Base-by-base conservation (phyloP, 2,888 invertebrate species). In the Psococerastis gibbosa region DNA sequence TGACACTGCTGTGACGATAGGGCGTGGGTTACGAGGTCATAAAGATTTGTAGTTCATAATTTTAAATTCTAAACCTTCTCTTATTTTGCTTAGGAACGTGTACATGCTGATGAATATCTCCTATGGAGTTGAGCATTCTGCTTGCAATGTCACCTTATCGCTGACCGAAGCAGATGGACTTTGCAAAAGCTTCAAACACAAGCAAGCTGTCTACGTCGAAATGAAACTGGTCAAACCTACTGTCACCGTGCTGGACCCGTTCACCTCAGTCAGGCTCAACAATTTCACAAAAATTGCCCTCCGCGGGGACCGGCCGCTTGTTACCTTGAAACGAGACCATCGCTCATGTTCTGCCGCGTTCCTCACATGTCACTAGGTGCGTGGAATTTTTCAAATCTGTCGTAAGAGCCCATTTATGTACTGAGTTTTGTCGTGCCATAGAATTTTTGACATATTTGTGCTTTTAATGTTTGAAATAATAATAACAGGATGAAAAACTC, bases 181-280 rank as follows among this genome's bases (percentile, higher is more conserved):
- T 32, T 48, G 48, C 22, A 13, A n/a, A 3, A 13, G 18, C 3
- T 15, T 34, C 18, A 46, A 46, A 1, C 13, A 22, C 13, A 20
- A n/a, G 11, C 15, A 41, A 18, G 17, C 43, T 9, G 35, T 35
- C 11, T n/a, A 22, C 13, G 18, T 15, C 5, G 22, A 34, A 16
- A 27, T 32, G 11, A 41, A 9, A 2, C 9, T 32, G 9, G 15
- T 43, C 3, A 46, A 32, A n/a, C 22, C 5, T n/a, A 34, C 22
- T 4, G 15, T 16, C 20, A 20, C 35, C 13, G 15, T 35, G 1
- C 22, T 38, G 9, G 48, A 48, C 20, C 34, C 32, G 15, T 48
- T 46, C 38, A 43, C 33, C 27, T 11, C n/a, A n/a, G 32, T 48
- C 13, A n/a, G 2, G 6, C 45, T 48, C 6, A 48, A 48, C 43